Evolutionary conservation across 64 coral and sea anemone species (phyloP), one percentile per base, ranked within the genome.

Genomic region (Dendronephthya gigantea): DNA sequence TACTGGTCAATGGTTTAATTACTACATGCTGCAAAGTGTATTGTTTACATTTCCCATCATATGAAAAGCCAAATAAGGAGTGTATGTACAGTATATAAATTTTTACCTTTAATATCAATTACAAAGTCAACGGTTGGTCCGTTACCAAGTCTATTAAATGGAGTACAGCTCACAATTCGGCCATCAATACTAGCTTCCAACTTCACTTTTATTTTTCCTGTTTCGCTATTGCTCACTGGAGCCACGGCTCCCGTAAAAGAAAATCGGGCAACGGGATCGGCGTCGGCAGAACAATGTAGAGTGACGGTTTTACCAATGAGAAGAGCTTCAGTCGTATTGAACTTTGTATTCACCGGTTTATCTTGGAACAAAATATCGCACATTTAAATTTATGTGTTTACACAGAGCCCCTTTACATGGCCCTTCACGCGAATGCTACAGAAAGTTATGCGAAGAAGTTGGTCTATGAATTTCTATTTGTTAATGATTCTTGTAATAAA

Each of bases 331-430:
- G 72, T 79, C 15, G 30, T 28, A 79, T 79, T 79, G 17, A 79
- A 39, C 36, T 79, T 79, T 6, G 72, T 79, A 79, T 79, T 79
- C 32, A 79, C 36, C 34, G 72, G 72, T 79, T 79, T 79, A 79
- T 14, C 72, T 79, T n/a, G 58, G 22, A 66, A 30, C 58, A 22
- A 66, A n/a, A 30, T 66, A n/a, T 66, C 3, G 6, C 58, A 66
- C 58, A n/a, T 7, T 66, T 15, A 66, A 66, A 66, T n/a, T n/a
- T 5, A n/a, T 66, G 22, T 66, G 58, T 2, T 66, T 66, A 30
- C 6, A n/a, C n/a, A n/a, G n/a, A n/a, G n/a, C n/a, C n/a, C n/a
- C n/a, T n/a, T n/a, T n/a, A n/a, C n/a, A n/a, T n/a, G n/a, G n/a
- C n/a, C n/a, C n/a, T n/a, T n/a, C n/a, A n/a, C n/a, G n/a, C n/a